These are phyloP conservation scores for Aurelia aurita complex sp. Pacific DNA, from an alignment of 30 jellyfish, hydroid and myxozoan genomes.

Conservation along the genomic window DNA sequence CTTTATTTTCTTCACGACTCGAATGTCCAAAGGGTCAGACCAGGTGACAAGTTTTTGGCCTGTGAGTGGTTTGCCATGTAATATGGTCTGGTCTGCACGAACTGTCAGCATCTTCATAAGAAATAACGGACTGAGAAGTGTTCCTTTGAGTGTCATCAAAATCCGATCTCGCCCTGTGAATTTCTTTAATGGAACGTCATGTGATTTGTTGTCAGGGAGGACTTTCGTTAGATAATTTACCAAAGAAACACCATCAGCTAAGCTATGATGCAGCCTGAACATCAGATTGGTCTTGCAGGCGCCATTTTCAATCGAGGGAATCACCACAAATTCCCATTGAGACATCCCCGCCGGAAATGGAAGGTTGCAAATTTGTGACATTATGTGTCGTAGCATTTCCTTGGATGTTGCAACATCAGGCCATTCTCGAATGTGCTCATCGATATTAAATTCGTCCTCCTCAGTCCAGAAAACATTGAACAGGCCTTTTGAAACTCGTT, in stretches of 20 bases:
- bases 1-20: slow-evolving; percentile 57
- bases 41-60: slow-evolving; percentile 77
- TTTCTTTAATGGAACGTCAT: slow-evolving; percentile 41
- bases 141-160: slow-evolving; percentile 60
- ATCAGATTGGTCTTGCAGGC: slow-evolving; percentile 57
- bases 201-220: slow-evolving; percentile 57
- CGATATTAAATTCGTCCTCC: slow-evolving; percentile 61
- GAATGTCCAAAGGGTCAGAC: slow-evolving; percentile 79
- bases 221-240: slow-evolving; percentile 54
- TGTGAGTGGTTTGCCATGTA: slow-evolving; percentile 66
- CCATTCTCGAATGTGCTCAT: slow-evolving; percentile 69
- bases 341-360: slow-evolving; percentile 73
- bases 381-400: slow-evolving; percentile 37
- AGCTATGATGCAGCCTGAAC: slow-evolving; percentile 74
- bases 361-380: slow-evolving; percentile 51
- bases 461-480: slow-evolving; percentile 73
- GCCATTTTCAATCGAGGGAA: slow-evolving; percentile 77
- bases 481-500: slow-evolving; percentile 34
- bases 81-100: slow-evolving; percentile 38
- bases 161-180: slow-evolving; percentile 58
- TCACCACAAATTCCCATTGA: slow-evolving; percentile 82
- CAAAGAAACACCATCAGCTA: slow-evolving; percentile 89
- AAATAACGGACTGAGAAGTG: slow-evolving; percentile 54
- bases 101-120: slow-evolving; percentile 45
- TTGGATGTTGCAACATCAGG: slow-evolving; percentile 41